phyloP scores from a whole-genome alignment of 2,888 invertebrate genomes.

The Nomada flava region DNA sequence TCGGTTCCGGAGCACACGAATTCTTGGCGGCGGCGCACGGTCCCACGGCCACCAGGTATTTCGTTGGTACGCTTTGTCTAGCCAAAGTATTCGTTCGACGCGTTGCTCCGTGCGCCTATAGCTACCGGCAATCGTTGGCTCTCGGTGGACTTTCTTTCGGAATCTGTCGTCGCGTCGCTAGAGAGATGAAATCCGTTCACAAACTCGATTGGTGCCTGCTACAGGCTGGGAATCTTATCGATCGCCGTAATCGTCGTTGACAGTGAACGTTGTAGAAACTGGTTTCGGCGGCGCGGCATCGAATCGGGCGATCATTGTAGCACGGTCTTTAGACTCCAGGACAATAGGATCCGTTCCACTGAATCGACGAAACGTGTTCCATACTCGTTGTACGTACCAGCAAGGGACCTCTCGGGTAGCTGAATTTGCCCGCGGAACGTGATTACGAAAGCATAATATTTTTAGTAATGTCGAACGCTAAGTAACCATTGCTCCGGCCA shows the following conservation, averaged over 20 bases:
- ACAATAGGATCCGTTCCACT: not conserved
- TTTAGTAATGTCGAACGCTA: slow-evolving; percentile 44
- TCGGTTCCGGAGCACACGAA: slow-evolving; percentile 69
- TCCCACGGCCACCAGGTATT: slow-evolving; percentile 65
- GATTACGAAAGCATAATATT: slow-evolving; percentile 48
- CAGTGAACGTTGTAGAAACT: not conserved
- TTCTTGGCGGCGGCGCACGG: slow-evolving; percentile 74
- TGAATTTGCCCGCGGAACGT: slow-evolving; percentile 11
- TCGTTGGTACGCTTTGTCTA: slow-evolving; percentile 38
- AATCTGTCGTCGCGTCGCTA: slow-evolving; percentile 21
- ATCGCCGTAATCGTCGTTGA: slow-evolving; percentile 7
- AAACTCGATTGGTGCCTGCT: slow-evolving; percentile 6
- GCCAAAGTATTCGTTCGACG: not conserved
- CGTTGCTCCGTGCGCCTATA: not conserved
- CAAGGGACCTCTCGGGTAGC: not conserved
- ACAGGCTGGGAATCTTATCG: not conserved
- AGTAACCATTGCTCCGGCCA: slow-evolving; percentile 19
- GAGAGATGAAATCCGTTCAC: slow-evolving; percentile 3
- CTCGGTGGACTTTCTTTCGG: not conserved
- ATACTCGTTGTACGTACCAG: not conserved
- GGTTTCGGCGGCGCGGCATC: not conserved
- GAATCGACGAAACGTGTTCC: not conserved
- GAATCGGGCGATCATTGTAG: not conserved
- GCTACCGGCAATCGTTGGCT: slow-evolving; percentile 7
- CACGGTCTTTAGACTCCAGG: not conserved